A percentile compares a stretch with the other conserved stretches of the same genome.
phyloP scores from a whole-genome alignment of 2,888 invertebrate species.

The Pharmacophagus antenor region DNA sequence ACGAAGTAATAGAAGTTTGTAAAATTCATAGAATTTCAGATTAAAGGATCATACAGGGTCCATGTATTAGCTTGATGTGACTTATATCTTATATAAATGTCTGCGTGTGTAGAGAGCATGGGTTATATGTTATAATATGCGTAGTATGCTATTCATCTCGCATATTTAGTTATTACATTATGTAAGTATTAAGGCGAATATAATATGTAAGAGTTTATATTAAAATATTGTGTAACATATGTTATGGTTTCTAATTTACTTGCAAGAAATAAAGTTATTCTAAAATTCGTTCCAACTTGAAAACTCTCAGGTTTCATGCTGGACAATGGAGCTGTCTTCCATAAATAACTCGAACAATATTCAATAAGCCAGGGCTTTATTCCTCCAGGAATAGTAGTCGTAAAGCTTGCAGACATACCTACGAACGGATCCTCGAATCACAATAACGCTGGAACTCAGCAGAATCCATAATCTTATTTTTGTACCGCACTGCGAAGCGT shows the following conservation, averaged over 20 bases:
- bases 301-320: slow-evolving; percentile 36
- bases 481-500: slow-evolving; percentile 80
- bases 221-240: not conserved
- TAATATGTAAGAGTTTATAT: too few relatives aligned
- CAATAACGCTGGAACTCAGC: slow-evolving; percentile 79
- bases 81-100: too few relatives aligned
- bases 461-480: slow-evolving; percentile 82
- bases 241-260: slow-evolving; percentile 10
- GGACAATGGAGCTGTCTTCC: slow-evolving; percentile 74
- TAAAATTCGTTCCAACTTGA: slow-evolving; percentile 34
- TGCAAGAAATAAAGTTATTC: slow-evolving; percentile 20
- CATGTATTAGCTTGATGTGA: too few relatives aligned
- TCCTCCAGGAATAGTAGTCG: slow-evolving; percentile 79
- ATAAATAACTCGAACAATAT: slow-evolving; percentile 76
- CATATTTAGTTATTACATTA: too few relatives aligned
- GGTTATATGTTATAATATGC: too few relatives aligned
- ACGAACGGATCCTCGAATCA: slow-evolving; percentile 81
- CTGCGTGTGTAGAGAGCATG: too few relatives aligned
- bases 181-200: too few relatives aligned
- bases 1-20: too few relatives aligned
- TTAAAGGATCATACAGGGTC: too few relatives aligned
- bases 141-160: too few relatives aligned
- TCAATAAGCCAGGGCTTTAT: slow-evolving; percentile 75
- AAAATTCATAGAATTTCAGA: too few relatives aligned
- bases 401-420: slow-evolving; percentile 78